A percentile compares a stretch with the other conserved stretches of the same genome.
Evolutionary conservation across 2,888 invertebrate genomes (phyloP).

Genomic region (Timema cristinae): DNA sequence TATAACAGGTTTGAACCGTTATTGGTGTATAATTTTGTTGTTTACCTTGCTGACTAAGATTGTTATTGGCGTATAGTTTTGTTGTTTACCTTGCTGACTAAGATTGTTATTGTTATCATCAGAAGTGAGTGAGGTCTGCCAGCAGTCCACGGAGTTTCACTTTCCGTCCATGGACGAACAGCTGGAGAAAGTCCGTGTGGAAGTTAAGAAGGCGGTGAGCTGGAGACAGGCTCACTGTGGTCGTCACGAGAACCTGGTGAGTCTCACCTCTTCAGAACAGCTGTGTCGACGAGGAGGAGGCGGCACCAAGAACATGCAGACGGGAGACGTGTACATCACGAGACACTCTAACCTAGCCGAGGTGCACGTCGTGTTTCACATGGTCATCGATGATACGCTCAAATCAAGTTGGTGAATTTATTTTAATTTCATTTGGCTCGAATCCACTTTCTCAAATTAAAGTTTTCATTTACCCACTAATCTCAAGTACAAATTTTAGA

Average conservation of each 20-base stretch:
- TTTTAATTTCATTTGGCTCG: not conserved
- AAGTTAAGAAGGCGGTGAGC: slow-evolving; percentile 55
- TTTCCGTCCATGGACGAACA: slow-evolving; percentile 84
- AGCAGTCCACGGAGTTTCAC: slow-evolving; percentile 90
- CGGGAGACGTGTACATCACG: slow-evolving; percentile 83
- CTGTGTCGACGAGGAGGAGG: slow-evolving; percentile 23
- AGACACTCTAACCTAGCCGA: slow-evolving; percentile 91
- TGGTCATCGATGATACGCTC: slow-evolving; percentile 80
- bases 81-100: no score
- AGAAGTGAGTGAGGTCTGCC: slow-evolving; percentile 68
- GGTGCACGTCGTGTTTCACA: slow-evolving; percentile 92
- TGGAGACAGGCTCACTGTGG: slow-evolving; percentile 42
- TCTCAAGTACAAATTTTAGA: no score
- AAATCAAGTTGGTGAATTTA: slow-evolving; percentile 46
- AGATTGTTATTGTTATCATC: slow-evolving; percentile 32
- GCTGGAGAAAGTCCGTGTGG: slow-evolving; percentile 63
- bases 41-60: no score
- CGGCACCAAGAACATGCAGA: slow-evolving; percentile 58
- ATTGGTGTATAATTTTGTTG: no score
- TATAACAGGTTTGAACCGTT: no score
- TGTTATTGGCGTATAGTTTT: no score
- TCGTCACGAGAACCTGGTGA: slow-evolving; percentile 38
- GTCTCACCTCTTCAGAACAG: slow-evolving; percentile 37
- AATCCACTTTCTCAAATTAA: not conserved
- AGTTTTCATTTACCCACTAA: no score